Evolutionary conservation across 2,888 invertebrate genomes (phyloP).

Genomic region (Meteorus colon): DNA sequence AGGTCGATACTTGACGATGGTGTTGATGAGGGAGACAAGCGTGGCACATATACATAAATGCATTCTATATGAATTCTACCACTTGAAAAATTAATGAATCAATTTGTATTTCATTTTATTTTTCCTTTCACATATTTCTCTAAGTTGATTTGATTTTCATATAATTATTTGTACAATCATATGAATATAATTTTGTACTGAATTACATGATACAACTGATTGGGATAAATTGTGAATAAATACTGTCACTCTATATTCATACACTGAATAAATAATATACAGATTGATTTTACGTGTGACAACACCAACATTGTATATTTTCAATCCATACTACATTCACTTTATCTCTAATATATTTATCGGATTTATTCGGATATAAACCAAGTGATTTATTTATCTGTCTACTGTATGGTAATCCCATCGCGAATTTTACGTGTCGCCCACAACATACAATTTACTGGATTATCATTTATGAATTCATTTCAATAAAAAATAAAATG

Average conservation of each 20-base stretch:
- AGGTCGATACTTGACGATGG: not conserved
- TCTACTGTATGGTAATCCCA: conserved; percentile 2
- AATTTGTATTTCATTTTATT: too few species aligned
- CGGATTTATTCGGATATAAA: conserved; percentile 11
- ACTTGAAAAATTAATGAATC: too few species aligned
- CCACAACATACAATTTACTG: not conserved
- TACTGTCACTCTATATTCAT: not conserved
- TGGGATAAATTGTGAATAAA: not conserved
- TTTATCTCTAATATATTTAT: conserved; percentile 15
- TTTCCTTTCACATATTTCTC: not conserved
- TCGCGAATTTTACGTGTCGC: not conserved
- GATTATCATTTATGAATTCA: conserved; percentile 2
- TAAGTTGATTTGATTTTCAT: not conserved
- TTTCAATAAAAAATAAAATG: not conserved
- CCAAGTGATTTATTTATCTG: conserved; percentile 19
- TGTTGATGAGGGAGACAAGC: not conserved
- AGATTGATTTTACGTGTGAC: not conserved
- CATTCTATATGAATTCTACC: not conserved
- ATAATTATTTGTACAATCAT: not conserved
- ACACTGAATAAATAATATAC: not conserved
- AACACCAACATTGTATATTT: not conserved
- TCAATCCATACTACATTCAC: not conserved
- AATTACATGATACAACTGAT: not conserved
- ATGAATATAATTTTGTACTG: not conserved
- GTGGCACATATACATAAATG: not conserved